Percentiles rank a stretch among this genome's conserved stretches.
phyloP scores from a whole-genome alignment of 2,888 invertebrate species.

The Cantharis flavilabris region DNA sequence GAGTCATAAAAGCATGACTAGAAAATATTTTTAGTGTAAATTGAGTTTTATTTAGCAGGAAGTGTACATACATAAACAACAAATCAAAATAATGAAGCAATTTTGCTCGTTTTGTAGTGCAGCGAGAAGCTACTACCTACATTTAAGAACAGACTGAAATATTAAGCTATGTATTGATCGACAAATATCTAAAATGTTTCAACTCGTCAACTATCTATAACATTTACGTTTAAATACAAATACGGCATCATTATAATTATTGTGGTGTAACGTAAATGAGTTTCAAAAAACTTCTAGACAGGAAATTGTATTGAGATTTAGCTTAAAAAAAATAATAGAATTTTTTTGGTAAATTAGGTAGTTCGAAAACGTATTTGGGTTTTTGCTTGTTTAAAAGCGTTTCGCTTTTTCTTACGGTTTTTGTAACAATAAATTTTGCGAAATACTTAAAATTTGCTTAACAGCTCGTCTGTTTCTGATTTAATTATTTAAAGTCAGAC shows the following conservation, averaged over 20 bases:
- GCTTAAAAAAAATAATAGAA: neutral
- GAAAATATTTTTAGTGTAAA: neutral
- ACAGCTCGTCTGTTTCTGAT: neutral
- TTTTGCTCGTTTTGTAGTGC: neutral
- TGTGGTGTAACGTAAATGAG: neutral
- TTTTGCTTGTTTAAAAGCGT: neutral
- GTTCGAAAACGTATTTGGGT: neutral
- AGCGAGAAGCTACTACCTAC: neutral
- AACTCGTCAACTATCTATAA: neutral
- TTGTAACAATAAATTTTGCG: neutral
- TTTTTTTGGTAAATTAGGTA: neutral
- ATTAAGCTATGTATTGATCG: neutral
- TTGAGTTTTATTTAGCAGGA: neutral
- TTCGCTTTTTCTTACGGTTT: neutral
- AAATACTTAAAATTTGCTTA: neutral
- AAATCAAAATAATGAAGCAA: neutral
- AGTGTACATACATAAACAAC: neutral
- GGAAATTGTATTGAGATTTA: neutral
- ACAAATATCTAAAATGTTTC: neutral
- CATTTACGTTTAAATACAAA: neutral
- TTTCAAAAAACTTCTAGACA: neutral
- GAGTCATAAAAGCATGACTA: neutral
- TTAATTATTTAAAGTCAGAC: neutral
- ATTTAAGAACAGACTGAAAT: neutral
- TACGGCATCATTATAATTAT: neutral